These are phyloP conservation scores for Amphipoea oculea DNA, from an alignment of 2,888 invertebrate genomes.

Conservation along the genomic window DNA sequence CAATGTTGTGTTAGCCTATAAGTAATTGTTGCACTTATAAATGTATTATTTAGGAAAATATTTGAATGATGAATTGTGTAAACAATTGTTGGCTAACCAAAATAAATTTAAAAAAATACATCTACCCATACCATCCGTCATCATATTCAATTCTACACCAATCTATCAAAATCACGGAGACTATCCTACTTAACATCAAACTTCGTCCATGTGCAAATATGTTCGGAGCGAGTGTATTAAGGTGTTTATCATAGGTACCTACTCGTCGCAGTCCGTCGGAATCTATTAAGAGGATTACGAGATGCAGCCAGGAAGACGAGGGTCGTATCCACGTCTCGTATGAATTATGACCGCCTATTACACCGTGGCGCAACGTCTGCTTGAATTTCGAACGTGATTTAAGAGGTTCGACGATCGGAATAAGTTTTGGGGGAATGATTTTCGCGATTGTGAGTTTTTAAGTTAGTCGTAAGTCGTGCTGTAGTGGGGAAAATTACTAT, in stretches of 20 bases:
- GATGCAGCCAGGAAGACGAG: slow-evolving; percentile 86
- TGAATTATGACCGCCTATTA: slow-evolving; percentile 71
- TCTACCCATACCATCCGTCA: neutral
- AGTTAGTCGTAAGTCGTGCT: neutral
- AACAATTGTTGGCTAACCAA: too few relatives aligned
- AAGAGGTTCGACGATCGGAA: neutral
- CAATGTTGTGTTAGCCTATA: too few relatives aligned
- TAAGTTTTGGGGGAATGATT: neutral
- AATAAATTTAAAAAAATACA: too few relatives aligned
- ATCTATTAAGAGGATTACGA: slow-evolving; percentile 91
- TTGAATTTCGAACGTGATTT: slow-evolving; percentile 18
- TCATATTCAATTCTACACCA: neutral
- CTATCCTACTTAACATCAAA: slow-evolving; percentile 27
- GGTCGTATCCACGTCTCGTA: slow-evolving; percentile 85
- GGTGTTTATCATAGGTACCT: slow-evolving; percentile 65
- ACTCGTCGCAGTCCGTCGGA: slow-evolving; percentile 82
- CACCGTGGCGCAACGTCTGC: slow-evolving; percentile 72
- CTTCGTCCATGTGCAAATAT: slow-evolving; percentile 48
- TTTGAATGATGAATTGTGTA: too few relatives aligned
- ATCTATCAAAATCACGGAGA: slow-evolving; percentile 30
- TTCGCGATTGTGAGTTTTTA: neutral
- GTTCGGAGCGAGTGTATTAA: slow-evolving; percentile 56
- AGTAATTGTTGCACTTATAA: too few relatives aligned
- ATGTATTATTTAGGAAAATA: too few relatives aligned
- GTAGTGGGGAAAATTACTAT: neutral